Base-by-base conservation (phyloP, 2,113 vertebrate species). In the Ivindomyrus marchei region DNA sequence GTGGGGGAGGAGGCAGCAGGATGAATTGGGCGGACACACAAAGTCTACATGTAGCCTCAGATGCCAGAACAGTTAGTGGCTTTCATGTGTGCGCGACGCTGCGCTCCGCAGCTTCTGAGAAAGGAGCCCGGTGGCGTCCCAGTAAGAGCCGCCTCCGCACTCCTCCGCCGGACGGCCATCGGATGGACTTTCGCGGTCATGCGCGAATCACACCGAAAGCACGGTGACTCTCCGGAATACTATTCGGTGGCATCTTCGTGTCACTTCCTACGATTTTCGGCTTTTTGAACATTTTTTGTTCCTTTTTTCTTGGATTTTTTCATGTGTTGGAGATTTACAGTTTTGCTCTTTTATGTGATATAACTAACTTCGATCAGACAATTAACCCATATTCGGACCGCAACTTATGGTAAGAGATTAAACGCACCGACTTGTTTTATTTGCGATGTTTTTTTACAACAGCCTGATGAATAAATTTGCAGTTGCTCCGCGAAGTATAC, bases 21-120 rank as follows among this genome's bases (percentile, higher is more conserved):
- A 92, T 92, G 92, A 94, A 94, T 93, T 94, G 95, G 95, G 95
- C 94, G 96, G 94, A 95, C 94, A 93, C 95, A 96, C 95, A 96
- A 95, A 96, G 96, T 95, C 94, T 93, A 94, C 93, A 91, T 91
- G 92, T 91, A 93, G 91, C 92, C 92, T 91, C 91, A 93, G 94
- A 95, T 95, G 94, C 94, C 93, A 91, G 94, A 95, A 94, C 95
- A 96, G 91, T 95, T 93, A 94, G 89, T 91, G 92, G 94, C 93
- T 93, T 92, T 92, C 58, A 47, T 91, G 92, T 90, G 88, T 87
- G 93, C 92, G 92, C 93, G 88, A 90, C 91, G 91, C 89, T 90
- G 89, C 90, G 90, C 87, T 89, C 90, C 92, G 80, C 50, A 93
- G 88, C 91, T 36, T 91, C 84, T 91, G 92, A 92, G 94, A 92